Evolutionary conservation across 2,113 vertebrate species (phyloP), one percentile per base, ranked within the genome.

Genomic region (Poecile atricapillus): DNA sequence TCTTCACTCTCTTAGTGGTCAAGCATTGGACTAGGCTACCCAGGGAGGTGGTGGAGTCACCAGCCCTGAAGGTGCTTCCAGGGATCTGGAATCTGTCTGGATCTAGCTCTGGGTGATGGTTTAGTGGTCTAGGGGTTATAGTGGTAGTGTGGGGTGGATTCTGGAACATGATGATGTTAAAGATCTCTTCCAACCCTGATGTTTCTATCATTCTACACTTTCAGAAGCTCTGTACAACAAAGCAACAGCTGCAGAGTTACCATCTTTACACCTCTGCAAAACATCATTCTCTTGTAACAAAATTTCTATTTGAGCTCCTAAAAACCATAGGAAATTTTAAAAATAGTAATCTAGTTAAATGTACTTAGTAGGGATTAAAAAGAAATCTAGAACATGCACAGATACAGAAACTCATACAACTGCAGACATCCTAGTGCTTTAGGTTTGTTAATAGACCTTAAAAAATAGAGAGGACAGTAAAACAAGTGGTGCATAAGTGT

Each of bases 261-360:
- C 15, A 49, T 49, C 31, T 95, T 84, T 81, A 30, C 33, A 85
- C 27, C 22, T 69, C 49, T 88, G 68, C 67, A 93, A 94, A 93
- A 8, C 12, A 50, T 43, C 83, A 53, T 65, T 44, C 10, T 79
- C 10, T 55, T 83, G 50, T 0, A 0, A 55, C 59, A 89, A 89
- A 69, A 80, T 73, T 88, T 95, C 68, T 91, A 74, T 86, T 92
- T 73, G 58, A 30, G 56, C 53, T 90, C 41, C 73, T 86, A 89
- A 94, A 96, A 88, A 81, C 27, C 82, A 86, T 28, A 86, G 1
- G 73, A 90, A 92, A 89, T 75, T 78, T 94, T 93, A 10, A 47
- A 93, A 96, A 90, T 53, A 55, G 6, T 35, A 71, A 56, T 75
- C 68, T 39, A 83, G 39, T 58, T 67, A 75, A 90, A 84, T 68